A percentile compares a stretch with the other conserved stretches of the same genome.
Conservation (phyloP, 2,113 vertebrate genomes). For the Zeus faber region DNA sequence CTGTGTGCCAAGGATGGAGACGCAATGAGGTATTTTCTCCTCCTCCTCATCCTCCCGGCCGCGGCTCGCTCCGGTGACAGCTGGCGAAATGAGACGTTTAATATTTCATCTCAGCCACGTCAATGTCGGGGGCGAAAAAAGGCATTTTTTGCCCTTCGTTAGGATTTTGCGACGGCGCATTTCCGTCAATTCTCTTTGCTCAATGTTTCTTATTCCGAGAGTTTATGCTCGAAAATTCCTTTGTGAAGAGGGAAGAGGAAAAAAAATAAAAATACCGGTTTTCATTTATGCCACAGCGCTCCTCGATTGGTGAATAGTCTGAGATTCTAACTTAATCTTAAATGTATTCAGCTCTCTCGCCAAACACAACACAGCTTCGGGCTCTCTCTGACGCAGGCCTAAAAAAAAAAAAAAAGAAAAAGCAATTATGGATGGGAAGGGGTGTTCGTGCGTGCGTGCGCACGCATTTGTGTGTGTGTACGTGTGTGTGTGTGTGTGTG, state of each 20-base stretch:
- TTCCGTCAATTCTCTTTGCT: too few relatives aligned
- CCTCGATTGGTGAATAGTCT: slow-evolving; percentile 44
- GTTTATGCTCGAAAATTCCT: slow-evolving; percentile 27
- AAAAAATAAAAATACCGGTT: slow-evolving; percentile 29
- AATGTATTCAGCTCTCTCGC: slow-evolving; percentile 46
- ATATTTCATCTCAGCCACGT: slow-evolving; percentile 60
- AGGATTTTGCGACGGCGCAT: slow-evolving; percentile 29
- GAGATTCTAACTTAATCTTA: slow-evolving; percentile 57
- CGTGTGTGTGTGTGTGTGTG: too few relatives aligned
- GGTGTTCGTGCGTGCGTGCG: slow-evolving; percentile 5
- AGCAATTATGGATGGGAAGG: slow-evolving; percentile 62
- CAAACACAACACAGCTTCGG: slow-evolving; percentile 58
- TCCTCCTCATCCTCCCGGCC: too few relatives aligned
- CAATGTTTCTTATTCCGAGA: slow-evolving; percentile 36
- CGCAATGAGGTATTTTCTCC: too few relatives aligned
- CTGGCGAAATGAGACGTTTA: slow-evolving; percentile 58
- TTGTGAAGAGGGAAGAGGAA: slow-evolving; percentile 14
- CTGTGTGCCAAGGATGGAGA: too few relatives aligned
- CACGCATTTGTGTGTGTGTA: too few relatives aligned
- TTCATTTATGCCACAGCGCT: slow-evolving; percentile 39
- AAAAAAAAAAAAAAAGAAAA: too few relatives aligned
- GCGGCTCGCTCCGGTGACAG: too few relatives aligned
- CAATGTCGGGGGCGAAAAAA: slow-evolving; percentile 28
- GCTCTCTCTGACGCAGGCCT: slow-evolving; percentile 43
- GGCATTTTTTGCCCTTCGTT: slow-evolving; percentile 57